These are phyloP conservation scores for Atrina japonica DNA, from an alignment of 2,888 invertebrate genomes.

Conservation along the genomic window DNA sequence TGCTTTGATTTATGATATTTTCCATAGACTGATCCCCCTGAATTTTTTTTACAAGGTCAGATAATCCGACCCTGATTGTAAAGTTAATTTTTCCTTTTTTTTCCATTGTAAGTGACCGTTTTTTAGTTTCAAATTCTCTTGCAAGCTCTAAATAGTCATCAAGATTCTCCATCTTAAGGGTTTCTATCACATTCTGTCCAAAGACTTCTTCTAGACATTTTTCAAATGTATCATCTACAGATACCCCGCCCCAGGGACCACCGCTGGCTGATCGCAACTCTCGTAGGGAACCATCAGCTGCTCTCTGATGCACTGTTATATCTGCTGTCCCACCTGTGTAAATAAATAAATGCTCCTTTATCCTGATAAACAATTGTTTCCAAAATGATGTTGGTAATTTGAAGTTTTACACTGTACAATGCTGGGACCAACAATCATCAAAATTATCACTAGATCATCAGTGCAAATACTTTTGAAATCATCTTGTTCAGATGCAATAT, in stretches of 20 bases:
- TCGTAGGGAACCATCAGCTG: conserved; percentile 10
- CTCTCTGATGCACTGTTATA: conserved; percentile 25
- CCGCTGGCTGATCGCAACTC: conserved; percentile 24
- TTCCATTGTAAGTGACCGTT: conserved; percentile 2
- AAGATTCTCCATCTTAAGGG: conserved; percentile 5
- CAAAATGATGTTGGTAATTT: too few relatives aligned
- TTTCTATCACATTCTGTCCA: conserved; percentile 9
- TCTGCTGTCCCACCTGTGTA: conserved; percentile 28
- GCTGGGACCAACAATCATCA: too few relatives aligned
- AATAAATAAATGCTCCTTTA: too few relatives aligned
- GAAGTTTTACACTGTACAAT: too few relatives aligned
- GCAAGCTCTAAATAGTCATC: conserved; percentile 25
- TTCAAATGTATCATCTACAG: conserved; percentile 25
- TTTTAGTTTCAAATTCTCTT: conserved; percentile 30
- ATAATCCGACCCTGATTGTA: conserved; percentile 16
- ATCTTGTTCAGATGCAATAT: too few relatives aligned
- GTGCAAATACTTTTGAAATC: too few relatives aligned
- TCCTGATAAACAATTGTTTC: too few relatives aligned
- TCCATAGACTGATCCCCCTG: not conserved
- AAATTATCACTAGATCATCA: too few relatives aligned
- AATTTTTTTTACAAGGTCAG: conserved; percentile 8
- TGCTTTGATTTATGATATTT: conserved; percentile 1
- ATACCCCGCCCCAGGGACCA: conserved; percentile 26
- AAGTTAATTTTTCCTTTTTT: conserved; percentile 24
- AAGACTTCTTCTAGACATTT: conserved; percentile 15